These are phyloP conservation scores for Myoxocephalus aenaeus DNA, from an alignment of 2,797 vertebrate species.

Conservation along the genomic window DNA sequence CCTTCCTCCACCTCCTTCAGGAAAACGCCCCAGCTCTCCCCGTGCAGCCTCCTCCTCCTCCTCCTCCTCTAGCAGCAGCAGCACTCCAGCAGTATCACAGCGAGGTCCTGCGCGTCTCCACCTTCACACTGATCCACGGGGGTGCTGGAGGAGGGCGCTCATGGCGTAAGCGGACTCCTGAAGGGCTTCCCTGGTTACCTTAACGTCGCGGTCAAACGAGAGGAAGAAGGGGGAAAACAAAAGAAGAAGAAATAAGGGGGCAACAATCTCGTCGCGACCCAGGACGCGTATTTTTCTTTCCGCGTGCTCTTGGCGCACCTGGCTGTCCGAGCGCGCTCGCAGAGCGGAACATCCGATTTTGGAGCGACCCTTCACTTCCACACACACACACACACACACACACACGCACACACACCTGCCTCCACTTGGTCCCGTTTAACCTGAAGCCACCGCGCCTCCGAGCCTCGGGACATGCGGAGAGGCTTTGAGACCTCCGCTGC, in stretches of 20 bases:
- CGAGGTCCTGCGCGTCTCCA: slow-evolving; percentile 7
- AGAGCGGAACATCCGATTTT: slow-evolving; percentile 17
- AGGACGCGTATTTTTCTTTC: slow-evolving; percentile 14
- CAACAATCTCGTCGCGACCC: not conserved
- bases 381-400: no score
- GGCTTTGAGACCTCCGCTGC: slow-evolving; percentile 46
- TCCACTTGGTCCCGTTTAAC: not conserved
- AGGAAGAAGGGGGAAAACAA: not conserved
- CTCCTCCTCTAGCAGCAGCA: slow-evolving; percentile 7
- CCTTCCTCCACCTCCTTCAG: slow-evolving; percentile 18
- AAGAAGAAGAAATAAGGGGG: not conserved
- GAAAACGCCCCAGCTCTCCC: slow-evolving; percentile 57
- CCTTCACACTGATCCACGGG: slow-evolving; percentile 11
- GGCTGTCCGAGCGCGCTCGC: slow-evolving; percentile 15
- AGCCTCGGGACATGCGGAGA: slow-evolving; percentile 41
- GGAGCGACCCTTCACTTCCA: slow-evolving; percentile 3
- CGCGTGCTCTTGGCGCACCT: not conserved
- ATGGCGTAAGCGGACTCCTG: slow-evolving; percentile 27
- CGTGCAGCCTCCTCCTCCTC: slow-evolving; percentile 20
- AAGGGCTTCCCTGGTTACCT: not conserved
- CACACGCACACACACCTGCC: slow-evolving; percentile 3
- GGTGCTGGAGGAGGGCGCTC: slow-evolving; percentile 34
- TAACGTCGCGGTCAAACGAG: not conserved
- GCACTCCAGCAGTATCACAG: slow-evolving; percentile 8
- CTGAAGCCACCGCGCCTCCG: slow-evolving; percentile 16